Base-by-base conservation (phyloP, 2,113 vertebrate genomes). In the Grammomys dolichurus region DNA sequence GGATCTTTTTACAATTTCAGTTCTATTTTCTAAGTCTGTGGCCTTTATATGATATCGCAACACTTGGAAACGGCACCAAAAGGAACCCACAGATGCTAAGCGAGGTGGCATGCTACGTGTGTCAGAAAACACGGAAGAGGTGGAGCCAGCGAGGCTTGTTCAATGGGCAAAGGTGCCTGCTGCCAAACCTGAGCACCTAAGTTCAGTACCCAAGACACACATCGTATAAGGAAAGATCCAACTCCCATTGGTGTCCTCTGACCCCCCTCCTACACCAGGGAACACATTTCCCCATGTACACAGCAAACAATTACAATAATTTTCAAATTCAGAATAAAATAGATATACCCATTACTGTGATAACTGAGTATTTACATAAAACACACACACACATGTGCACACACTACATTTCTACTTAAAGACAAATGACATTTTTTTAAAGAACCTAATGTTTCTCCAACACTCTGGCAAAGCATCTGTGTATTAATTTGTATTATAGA, bases 341-440 rank as follows among this genome's bases (percentile, higher is more conserved):
- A 81, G 54, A 5, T 80, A 76, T 11, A 85, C 31, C 7, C 31
- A 72, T 76, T 76, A 81, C 33, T 48, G 85, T 8, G 84, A 82
- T 75, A 95, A 85, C 33, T 58, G 11, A 81, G 76, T 60, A 60
- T 81, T 81, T 86, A 72, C 92, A n/a, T 54, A 95, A 80, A 28
- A 24, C 46, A 51, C 22, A 12, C 13, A 26, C 10, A 10, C 31
- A 33, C 76, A 51, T n/a, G 3, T 3, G 1, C 60, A 24, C 31
- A 54, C 48, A 91, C 40, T 24, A 33, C 54, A 36, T 93, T 87
- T 51, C 33, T 93, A 77, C 36, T 56, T 69, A 69, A 40, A 90
- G 3, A 95, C 9, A 19, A 89, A 36, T 5, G 11, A 12, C n/a
- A 69, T 60, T 87, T 94, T 84, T 63, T 65, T 17, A 13, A 67